A percentile compares a stretch with the other conserved stretches of the same genome.
These are phyloP conservation scores for Semotilus atromaculatus DNA, from an alignment of 2,797 vertebrate genomes.

Conservation along the genomic window DNA sequence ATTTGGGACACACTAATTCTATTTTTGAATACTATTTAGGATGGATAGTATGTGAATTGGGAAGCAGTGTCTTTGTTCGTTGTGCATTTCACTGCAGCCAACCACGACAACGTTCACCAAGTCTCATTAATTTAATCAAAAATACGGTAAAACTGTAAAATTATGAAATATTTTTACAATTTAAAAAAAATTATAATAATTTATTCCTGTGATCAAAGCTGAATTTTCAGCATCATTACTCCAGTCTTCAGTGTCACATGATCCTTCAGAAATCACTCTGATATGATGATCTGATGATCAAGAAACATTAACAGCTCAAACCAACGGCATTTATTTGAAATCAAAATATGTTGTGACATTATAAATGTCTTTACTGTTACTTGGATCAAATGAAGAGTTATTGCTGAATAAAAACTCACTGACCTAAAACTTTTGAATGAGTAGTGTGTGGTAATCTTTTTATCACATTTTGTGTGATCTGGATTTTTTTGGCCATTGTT, in stretches of 20 bases:
- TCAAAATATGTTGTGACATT: too few relatives aligned
- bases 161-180: neutral
- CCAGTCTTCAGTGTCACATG: neutral
- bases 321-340: too few relatives aligned
- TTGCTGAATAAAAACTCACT: too few relatives aligned
- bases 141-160: neutral
- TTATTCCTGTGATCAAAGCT: neutral
- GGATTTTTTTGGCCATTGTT: neutral
- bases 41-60: too few relatives aligned
- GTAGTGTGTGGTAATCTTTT: neutral
- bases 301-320: neutral
- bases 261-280: neutral
- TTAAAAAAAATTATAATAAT: neutral
- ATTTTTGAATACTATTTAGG: too few relatives aligned
- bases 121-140: neutral
- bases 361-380: too few relatives aligned
- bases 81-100: too few relatives aligned
- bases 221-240: neutral
- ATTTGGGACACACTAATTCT: too few relatives aligned
- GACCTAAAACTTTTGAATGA: neutral
- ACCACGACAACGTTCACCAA: neutral
- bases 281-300: neutral
- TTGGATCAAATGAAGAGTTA: too few relatives aligned
- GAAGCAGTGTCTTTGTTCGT: too few relatives aligned
- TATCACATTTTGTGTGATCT: neutral